Evolutionary conservation across 2,113 vertebrate species (phyloP), one percentile per base, ranked within the genome.

Genomic region (Rissa tridactyla): DNA sequence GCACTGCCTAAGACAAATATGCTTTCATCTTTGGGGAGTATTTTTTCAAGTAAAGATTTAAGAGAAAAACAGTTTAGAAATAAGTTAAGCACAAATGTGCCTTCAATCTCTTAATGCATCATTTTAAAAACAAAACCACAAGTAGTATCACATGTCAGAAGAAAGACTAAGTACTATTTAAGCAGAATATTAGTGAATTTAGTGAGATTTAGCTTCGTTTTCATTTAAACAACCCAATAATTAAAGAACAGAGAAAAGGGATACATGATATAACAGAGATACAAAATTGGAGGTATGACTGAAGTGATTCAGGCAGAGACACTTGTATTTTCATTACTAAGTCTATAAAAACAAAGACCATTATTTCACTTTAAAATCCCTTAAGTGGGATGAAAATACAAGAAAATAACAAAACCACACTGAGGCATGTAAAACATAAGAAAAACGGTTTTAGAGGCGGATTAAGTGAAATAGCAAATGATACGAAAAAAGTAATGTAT

Each of bases 21-120:
- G 93, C 86, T 95, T 97, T 96, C 92, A 96, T 97, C 91, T 96
- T 96, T 32, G 76, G 80, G 54, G 91, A 71, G 61, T 96, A 95
- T 93, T 97, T 97, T 94, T 95, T 97, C 86, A 97, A 95, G 91
- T 55, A 90, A 96, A 97, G 96, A 95, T 95, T 97, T 95, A 96
- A 97, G 92, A 96, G 92, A 88, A 82, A 92, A 95, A 95, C 52
- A 95, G 62, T 94, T 96, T 90, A 96, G 82, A 91, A 97, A 95
- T 61, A 88, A 36, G 86, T 95, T 97, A 95, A 95, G 96, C 85
- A 90, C 60, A 93, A 97, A 60, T 55, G 96, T 91, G 69, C 72
- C 69, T 96, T 82, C 92, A 85, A 94, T 92, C 94, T 86, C 86
- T 86, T 94, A 77, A 66, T 80, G 81, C 70, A 96, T 82, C 86